phyloP scores from a whole-genome alignment of 2,797 vertebrate species.

The Xyrichtys novacula region DNA sequence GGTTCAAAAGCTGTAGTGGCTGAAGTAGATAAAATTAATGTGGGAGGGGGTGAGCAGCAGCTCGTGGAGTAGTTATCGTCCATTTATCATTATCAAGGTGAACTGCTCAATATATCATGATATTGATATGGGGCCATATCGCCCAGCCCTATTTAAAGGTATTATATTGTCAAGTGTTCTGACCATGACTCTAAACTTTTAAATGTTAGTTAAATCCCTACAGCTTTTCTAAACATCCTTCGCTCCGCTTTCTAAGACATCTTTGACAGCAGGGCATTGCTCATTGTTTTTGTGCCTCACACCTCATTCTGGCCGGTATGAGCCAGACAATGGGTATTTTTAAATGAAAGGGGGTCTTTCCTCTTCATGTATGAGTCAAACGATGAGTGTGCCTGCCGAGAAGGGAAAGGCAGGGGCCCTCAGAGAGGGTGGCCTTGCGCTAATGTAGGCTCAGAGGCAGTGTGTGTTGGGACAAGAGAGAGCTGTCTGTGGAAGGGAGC shows the following conservation, averaged over 20 bases:
- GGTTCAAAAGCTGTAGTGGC: no score
- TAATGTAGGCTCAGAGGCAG: slow-evolving; percentile 56
- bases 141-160: slow-evolving; percentile 5
- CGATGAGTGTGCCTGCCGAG: slow-evolving; percentile 79
- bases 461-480: slow-evolving; percentile 58
- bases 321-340: slow-evolving; percentile 77
- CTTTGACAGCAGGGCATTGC: slow-evolving; percentile 49
- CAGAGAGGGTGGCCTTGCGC: slow-evolving; percentile 75
- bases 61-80: no score
- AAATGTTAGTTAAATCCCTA: slow-evolving; percentile 19
- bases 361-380: slow-evolving; percentile 74
- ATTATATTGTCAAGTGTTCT: slow-evolving; percentile 26
- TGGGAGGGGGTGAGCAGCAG: no score
- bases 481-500: slow-evolving; percentile 42
- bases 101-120: no score
- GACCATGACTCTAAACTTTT: slow-evolving; percentile 41
- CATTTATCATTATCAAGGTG: no score
- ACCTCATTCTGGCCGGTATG: slow-evolving; percentile 49
- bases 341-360: slow-evolving; percentile 71
- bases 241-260: not conserved
- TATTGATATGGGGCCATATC: no score
- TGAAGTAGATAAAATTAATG: no score
- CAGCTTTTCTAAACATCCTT: slow-evolving; percentile 10
- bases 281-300: slow-evolving; percentile 56
- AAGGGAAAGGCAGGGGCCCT: slow-evolving; percentile 75